A percentile compares a stretch with the other conserved stretches of the same genome.
phyloP scores from a whole-genome alignment of 2,113 vertebrate species.

The Passer montanus region DNA sequence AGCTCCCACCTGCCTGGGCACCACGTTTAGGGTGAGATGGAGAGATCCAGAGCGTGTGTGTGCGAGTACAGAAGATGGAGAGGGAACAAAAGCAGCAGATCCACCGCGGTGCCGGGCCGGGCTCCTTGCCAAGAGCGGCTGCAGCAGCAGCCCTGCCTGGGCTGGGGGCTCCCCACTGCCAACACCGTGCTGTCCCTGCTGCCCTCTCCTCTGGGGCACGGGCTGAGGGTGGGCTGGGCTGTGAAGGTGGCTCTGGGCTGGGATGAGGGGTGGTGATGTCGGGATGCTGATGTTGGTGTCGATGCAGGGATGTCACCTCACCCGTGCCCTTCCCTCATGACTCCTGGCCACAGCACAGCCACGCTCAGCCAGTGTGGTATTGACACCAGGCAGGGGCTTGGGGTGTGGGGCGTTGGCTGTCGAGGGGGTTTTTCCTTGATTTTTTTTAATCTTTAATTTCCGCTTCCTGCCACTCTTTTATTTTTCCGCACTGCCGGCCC shows the following conservation, averaged over 20 bases:
- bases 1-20: background rate
- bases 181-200: background rate
- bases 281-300: background rate
- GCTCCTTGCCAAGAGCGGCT: conserved; percentile 37
- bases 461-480: background rate
- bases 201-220: background rate
- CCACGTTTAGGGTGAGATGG: background rate
- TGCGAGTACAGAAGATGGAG: background rate
- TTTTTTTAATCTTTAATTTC: background rate
- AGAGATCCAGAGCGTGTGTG: background rate
- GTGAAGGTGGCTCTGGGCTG: background rate
- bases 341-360: conserved; percentile 57
- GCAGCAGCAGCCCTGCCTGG: background rate
- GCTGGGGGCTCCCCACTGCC: background rate
- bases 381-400: conserved; percentile 66
- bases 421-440: accelerated
- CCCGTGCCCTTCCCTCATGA: background rate
- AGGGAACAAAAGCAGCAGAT: conserved; percentile 51
- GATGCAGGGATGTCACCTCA: background rate
- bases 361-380: conserved; percentile 76
- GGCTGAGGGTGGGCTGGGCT: background rate
- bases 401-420: background rate
- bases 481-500: background rate
- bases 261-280: background rate
- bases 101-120: background rate